A percentile compares a stretch with the other conserved stretches of the same genome.
phyloP scores from a whole-genome alignment of 2,113 vertebrate genomes.

The Tetraodon nigroviridis region DNA sequence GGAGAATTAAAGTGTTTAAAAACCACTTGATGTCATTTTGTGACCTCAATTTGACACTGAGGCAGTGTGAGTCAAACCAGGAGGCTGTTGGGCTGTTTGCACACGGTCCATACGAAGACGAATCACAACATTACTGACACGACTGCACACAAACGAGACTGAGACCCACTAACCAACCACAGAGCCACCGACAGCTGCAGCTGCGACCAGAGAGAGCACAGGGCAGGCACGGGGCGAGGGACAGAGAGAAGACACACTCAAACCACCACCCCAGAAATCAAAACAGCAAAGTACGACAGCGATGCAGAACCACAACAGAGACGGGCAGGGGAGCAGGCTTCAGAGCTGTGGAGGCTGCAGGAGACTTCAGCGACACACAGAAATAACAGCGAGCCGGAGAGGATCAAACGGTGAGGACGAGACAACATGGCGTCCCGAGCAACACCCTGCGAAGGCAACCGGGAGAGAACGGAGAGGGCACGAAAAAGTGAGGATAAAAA shows the following conservation, averaged over 20 bases:
- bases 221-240: slow-evolving; percentile 49
- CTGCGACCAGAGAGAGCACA: slow-evolving; percentile 61
- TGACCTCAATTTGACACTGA: slow-evolving; percentile 26
- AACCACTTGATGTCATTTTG: slow-evolving; percentile 9
- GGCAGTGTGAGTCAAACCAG: slow-evolving; percentile 52
- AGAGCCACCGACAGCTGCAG: slow-evolving; percentile 63
- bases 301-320: slow-evolving; percentile 64
- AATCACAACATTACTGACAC: slow-evolving; percentile 68
- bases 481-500: slow-evolving; percentile 32
- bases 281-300: slow-evolving; percentile 38
- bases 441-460: slow-evolving; percentile 81
- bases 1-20: too few species aligned
- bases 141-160: slow-evolving; percentile 67
- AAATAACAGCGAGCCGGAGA: slow-evolving; percentile 27
- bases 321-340: slow-evolving; percentile 46
- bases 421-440: slow-evolving; percentile 82
- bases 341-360: slow-evolving; percentile 49
- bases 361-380: slow-evolving; percentile 45
- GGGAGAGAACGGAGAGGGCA: slow-evolving; percentile 61
- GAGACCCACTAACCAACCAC: slow-evolving; percentile 69
- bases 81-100: slow-evolving; percentile 55
- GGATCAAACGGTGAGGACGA: slow-evolving; percentile 73
- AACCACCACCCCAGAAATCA: slow-evolving; percentile 49
- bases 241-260: slow-evolving; percentile 55
- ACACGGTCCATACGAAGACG: slow-evolving; percentile 62